A percentile compares a stretch with the other conserved stretches of the same genome.
These are phyloP conservation scores for Temnothorax rugatulus DNA, from an alignment of 2,888 invertebrate species.

Conservation along the genomic window DNA sequence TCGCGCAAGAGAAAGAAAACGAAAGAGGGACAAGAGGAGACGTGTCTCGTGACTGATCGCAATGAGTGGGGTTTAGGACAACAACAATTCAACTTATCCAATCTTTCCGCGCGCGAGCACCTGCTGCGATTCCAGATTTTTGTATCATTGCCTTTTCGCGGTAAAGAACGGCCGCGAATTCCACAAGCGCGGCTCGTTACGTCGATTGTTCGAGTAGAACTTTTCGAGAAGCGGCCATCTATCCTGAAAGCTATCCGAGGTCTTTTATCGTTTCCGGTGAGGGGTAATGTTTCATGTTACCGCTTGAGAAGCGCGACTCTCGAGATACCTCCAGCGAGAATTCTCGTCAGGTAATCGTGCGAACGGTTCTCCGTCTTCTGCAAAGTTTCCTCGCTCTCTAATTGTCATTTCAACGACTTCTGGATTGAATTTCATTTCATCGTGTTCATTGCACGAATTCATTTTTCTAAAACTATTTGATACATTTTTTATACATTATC, in stretches of 20 bases:
- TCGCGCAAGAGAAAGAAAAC: conserved; percentile 20
- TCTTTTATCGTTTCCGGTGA: conserved; percentile 48
- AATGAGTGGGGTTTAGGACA: conserved; percentile 76
- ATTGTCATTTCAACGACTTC: not conserved
- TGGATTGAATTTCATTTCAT: conserved; percentile 21
- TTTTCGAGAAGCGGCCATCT: conserved; percentile 57
- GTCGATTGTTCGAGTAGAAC: conserved; percentile 46
- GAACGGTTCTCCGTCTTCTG: conserved; percentile 22
- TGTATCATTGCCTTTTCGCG: conserved; percentile 35
- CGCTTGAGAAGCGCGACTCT: conserved; percentile 35
- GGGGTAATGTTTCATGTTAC: conserved; percentile 27
- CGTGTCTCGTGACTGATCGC: conserved; percentile 79
- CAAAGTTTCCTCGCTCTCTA: conserved; percentile 17
- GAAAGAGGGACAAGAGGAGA: not conserved
- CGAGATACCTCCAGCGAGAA: conserved; percentile 23
- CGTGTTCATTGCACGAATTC: not conserved
- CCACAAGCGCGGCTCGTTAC: conserved; percentile 35
- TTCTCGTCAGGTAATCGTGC: conserved; percentile 25
- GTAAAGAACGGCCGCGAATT: conserved; percentile 17
- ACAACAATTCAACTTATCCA: conserved; percentile 80
- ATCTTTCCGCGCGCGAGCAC: conserved; percentile 65
- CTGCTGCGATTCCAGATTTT: conserved; percentile 53
- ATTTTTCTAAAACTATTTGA: not conserved
- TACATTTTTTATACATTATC: not conserved
- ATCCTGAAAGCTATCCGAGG: conserved; percentile 23